Evolutionary conservation across 23 tunicate species (phyloP).

Genomic region (Phallusia fumigata): DNA sequence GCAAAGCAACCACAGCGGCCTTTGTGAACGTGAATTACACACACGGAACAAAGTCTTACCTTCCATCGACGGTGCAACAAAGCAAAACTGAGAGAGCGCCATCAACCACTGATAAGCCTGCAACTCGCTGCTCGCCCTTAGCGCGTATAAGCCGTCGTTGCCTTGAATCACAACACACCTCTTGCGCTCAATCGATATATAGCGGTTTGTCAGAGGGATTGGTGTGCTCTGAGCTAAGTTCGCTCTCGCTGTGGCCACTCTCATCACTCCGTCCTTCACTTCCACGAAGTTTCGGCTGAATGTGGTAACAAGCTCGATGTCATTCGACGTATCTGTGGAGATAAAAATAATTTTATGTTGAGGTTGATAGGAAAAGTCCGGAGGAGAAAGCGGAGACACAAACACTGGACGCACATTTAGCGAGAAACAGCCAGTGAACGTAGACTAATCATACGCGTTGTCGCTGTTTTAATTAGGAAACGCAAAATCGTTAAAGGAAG

Average conservation of each 20-base stretch:
- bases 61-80: constrained; percentile 1
- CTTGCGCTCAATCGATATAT: background rate
- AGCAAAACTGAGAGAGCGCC: background rate
- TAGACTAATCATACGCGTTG: too few species aligned
- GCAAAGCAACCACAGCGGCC: too few species aligned
- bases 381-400: too few species aligned
- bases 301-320: background rate
- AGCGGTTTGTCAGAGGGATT: background rate
- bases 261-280: background rate
- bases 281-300: background rate
- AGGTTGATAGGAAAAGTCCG: too few species aligned
- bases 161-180: background rate
- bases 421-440: too few species aligned
- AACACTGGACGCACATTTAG: too few species aligned
- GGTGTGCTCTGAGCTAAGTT: background rate
- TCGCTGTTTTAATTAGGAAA: too few species aligned
- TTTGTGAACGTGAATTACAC: too few species aligned
- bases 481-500: too few species aligned
- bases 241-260: background rate
- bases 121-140: background rate
- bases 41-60: background rate
- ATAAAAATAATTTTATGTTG: background rate
- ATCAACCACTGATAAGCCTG: background rate
- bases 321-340: background rate
- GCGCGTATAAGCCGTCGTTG: constrained; percentile 7